Percentiles rank a stretch among this genome's conserved stretches.
Evolutionary conservation across 2,888 invertebrate species (phyloP).

Genomic region (Lacanobia wlatinum): DNA sequence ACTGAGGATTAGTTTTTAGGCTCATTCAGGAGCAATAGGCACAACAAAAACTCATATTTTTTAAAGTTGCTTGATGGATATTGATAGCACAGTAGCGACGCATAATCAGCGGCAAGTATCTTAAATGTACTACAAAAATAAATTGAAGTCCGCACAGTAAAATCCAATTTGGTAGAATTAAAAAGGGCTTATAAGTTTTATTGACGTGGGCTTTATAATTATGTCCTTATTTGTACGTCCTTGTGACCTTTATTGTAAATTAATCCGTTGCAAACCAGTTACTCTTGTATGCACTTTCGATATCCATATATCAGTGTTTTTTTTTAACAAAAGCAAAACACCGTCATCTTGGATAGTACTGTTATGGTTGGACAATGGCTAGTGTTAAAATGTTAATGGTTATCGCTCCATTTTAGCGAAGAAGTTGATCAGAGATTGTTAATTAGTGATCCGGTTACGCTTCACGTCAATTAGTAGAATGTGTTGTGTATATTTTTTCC

Average conservation of each 20-base stretch:
- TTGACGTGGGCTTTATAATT: constrained; percentile 44
- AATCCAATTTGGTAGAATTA: constrained; percentile 45
- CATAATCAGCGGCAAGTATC: not conserved
- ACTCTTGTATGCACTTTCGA: constrained; percentile 39
- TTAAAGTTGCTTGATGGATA: not conserved
- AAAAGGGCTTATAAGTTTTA: constrained; percentile 43
- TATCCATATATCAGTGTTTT: constrained; percentile 35
- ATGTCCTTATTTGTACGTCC: constrained; percentile 44
- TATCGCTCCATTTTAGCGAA: constrained; percentile 51
- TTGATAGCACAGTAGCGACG: not conserved
- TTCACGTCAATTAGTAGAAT: constrained; percentile 9
- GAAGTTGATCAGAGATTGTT: constrained; percentile 30
- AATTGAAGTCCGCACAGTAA: not conserved
- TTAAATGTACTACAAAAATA: constrained; percentile 19
- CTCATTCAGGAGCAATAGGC: not conserved
- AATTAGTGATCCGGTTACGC: constrained; percentile 26
- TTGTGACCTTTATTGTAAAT: constrained; percentile 46
- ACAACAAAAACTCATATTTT: not conserved
- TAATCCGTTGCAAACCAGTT: constrained; percentile 52
- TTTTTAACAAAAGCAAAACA: constrained; percentile 42
- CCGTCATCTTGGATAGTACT: constrained; percentile 19
- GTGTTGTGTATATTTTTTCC: constrained; percentile 4
- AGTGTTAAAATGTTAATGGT: constrained; percentile 46
- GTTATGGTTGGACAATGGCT: constrained; percentile 48
- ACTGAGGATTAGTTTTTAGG: not conserved